Percentiles rank a stretch among this genome's conserved stretches.
These are phyloP conservation scores for Hemiscyllium ocellatum DNA, from an alignment of 2,113 vertebrate species.

Conservation along the genomic window DNA sequence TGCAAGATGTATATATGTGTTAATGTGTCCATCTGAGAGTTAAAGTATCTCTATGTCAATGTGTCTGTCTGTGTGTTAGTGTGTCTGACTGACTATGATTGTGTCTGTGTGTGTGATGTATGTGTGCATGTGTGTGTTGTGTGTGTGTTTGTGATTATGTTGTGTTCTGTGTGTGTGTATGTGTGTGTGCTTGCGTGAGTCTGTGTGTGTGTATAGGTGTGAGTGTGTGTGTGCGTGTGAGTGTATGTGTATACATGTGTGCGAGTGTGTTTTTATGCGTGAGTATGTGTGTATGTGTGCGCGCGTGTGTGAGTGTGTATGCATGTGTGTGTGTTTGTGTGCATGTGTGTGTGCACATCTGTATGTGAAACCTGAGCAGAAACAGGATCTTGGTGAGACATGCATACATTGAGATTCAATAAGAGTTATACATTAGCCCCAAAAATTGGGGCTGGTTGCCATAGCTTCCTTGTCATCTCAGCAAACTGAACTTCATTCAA, in stretches of 20 bases:
- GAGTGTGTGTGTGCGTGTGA: not conserved
- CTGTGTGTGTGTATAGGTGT: too few species aligned
- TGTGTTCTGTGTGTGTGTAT: not conserved
- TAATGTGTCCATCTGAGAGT: too few species aligned
- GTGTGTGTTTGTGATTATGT: not conserved
- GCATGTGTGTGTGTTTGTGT: not conserved
- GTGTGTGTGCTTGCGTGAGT: too few species aligned
- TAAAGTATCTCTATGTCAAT: too few species aligned
- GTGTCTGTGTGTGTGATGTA: not conserved
- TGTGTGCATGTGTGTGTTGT: too few species aligned
- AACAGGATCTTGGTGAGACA: not conserved
- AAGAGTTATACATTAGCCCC: not conserved
- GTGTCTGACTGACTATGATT: not conserved
- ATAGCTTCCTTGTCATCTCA: not conserved
- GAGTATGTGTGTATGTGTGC: not conserved
- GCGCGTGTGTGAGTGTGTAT: too few species aligned
- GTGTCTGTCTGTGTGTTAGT: not conserved
- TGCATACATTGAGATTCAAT: too few species aligned
- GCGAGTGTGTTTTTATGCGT: too few species aligned
- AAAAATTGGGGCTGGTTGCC: not conserved
- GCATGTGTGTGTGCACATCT: too few species aligned
- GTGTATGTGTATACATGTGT: not conserved
- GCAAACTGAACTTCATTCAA: not conserved
- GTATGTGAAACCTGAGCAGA: not conserved
- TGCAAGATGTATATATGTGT: too few species aligned